Evolutionary conservation across 1,140 invertebrate genomes (phyloP), one percentile per base, ranked within the genome.

Genomic region (Pseudomyrmex flavicornis): DNA sequence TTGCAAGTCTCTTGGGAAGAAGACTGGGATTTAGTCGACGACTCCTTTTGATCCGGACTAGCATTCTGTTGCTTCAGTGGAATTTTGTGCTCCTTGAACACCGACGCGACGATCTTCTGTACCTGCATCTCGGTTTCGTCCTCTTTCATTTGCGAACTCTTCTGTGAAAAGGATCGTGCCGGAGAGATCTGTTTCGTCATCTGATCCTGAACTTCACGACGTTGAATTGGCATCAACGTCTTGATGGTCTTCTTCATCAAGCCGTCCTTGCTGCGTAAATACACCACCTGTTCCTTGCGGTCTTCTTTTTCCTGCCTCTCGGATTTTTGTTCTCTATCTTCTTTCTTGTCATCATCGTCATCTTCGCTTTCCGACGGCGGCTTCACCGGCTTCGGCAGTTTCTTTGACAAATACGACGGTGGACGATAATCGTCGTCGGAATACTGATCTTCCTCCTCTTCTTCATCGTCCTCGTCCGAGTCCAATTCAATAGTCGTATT

Each of bases 51-150:
- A 70, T 93, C 92, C 59, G 89, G 90, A 15, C 52, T 26, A 10
- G 59, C 35, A 10, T 56, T 83, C 74, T 72, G 91, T 77, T 94
- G 89, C 72, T 94, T 94, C 17, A 94, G 52, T 12, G 93, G 92
- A 22, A 94, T 94, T 65, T 94, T 94, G 52, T 94, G 94, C 26
- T 94, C 93, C 58, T 94, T 94, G 46, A 94, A 94, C 0, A 94
- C 93, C 10, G 93, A 93, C 0, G 93, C 93, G 1, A 94, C 93
- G 26, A 94, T 94, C 74, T 94, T 94, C 61, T 94, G 94, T 5
- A 94, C 94, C 59, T 94, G 93, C 2, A 92, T 93, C 72, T 94
- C 94, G 1, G 94, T 94, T 0, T 94, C 94, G 52, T 94, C 93
- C 0, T 91, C 90, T 22, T 88, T 74, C 10, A 80, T 83, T 1